Conservation (phyloP, 1,140 invertebrate genomes). For the Drosophila serrata region DNA sequence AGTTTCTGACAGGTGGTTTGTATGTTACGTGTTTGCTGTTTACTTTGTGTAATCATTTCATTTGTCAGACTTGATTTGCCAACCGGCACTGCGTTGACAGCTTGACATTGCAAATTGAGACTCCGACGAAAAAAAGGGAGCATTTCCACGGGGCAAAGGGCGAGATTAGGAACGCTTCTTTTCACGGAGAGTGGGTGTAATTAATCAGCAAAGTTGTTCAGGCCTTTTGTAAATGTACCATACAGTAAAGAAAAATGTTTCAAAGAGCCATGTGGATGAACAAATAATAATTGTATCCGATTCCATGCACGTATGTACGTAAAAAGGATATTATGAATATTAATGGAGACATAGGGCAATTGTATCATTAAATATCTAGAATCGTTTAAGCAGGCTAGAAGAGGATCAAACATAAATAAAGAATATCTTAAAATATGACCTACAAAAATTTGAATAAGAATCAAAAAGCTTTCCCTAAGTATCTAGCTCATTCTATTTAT, state of each 20-base stretch:
- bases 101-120: conserved; percentile 57
- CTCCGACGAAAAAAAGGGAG: conserved; percentile 12
- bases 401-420: too few species aligned
- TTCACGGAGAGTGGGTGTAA: not conserved
- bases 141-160: not conserved
- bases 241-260: not conserved
- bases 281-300: not conserved
- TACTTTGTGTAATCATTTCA: conserved; percentile 84
- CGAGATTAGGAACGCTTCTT: not conserved
- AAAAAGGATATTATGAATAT: not conserved
- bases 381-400: too few species aligned
- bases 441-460: too few species aligned
- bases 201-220: not conserved
- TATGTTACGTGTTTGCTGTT: conserved; percentile 67
- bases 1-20: conserved; percentile 80
- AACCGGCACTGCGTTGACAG: conserved; percentile 60
- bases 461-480: too few species aligned
- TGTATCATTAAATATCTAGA: too few species aligned
- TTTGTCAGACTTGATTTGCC: conserved; percentile 80
- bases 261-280: not conserved
- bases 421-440: too few species aligned
- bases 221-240: not conserved
- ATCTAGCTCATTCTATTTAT: too few species aligned
- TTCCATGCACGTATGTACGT: rapidly evolving
- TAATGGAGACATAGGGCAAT: not conserved